These are phyloP conservation scores for Sogatella furcifera DNA, from an alignment of 1,140 invertebrate genomes.

Conservation along the genomic window DNA sequence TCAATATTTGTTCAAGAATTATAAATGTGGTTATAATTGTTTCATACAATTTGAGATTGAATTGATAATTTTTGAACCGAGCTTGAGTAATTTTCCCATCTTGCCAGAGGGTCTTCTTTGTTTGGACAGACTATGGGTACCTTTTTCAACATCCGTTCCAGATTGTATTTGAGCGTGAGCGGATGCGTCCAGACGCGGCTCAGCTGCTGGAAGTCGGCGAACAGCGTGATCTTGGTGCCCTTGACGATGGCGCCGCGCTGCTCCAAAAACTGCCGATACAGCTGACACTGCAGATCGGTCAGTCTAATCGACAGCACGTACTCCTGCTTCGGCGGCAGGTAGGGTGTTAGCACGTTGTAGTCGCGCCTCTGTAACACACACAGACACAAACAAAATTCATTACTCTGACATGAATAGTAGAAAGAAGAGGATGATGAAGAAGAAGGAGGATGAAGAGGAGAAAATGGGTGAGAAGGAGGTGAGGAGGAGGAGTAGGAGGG, in stretches of 20 bases:
- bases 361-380: slow-evolving; percentile 65
- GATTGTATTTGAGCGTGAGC: slow-evolving; percentile 60
- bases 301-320: slow-evolving; percentile 85
- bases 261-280: slow-evolving; percentile 64
- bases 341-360: slow-evolving; percentile 82
- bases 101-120: no score
- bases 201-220: slow-evolving; percentile 78
- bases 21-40: no score
- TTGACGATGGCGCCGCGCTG: background rate
- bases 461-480: no score
- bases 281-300: slow-evolving; percentile 66
- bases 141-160: background rate
- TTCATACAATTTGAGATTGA: no score
- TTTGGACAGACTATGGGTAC: no score
- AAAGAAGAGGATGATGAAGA: no score
- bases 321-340: slow-evolving; percentile 89
- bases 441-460: no score
- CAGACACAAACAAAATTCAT: background rate
- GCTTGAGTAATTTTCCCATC: no score
- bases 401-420: no score
- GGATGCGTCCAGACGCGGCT: slow-evolving; percentile 93
- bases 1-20: no score
- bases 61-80: no score
- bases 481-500: no score
- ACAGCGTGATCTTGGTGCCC: slow-evolving; percentile 36